These are phyloP conservation scores for Lepus americanus DNA, from an alignment of 2,113 vertebrate species.

Conservation along the genomic window DNA sequence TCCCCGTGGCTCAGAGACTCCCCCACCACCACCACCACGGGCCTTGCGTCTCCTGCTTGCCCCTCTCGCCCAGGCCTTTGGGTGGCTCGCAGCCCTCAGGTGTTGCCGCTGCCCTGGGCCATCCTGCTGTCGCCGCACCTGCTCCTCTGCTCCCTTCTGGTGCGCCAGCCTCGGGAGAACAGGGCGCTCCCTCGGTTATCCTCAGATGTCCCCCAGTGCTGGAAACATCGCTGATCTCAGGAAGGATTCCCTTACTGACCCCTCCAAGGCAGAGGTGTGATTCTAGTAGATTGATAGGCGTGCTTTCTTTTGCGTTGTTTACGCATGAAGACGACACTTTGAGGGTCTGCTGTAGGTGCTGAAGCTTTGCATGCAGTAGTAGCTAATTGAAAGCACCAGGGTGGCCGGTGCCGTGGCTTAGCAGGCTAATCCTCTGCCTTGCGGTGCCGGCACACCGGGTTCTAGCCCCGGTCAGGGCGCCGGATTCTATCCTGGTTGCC, in stretches of 20 bases:
- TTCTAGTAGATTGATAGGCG: conserved; percentile 19
- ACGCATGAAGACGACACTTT: neutral
- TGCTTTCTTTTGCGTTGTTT: conserved; percentile 1
- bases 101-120: neutral
- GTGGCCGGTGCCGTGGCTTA: too few species aligned
- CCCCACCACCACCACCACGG: neutral
- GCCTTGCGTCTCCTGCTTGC: neutral
- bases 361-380: conserved; percentile 3
- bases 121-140: neutral
- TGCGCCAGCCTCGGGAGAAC: neutral
- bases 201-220: conserved; percentile 7
- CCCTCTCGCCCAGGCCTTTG: neutral
- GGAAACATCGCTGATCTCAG: neutral
- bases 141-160: neutral
- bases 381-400: conserved; percentile 8
- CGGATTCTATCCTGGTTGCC: too few species aligned
- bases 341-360: neutral
- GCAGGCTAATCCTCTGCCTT: too few species aligned
- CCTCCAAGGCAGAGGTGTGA: conserved; percentile 2
- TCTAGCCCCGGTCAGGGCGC: too few species aligned
- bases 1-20: neutral
- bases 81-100: neutral
- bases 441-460: too few species aligned
- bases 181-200: neutral
- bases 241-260: conserved; percentile 14